Evolutionary conservation across 2,888 invertebrate species (phyloP), one percentile per base, ranked within the genome.

Genomic region (Campoletis raptor): DNA sequence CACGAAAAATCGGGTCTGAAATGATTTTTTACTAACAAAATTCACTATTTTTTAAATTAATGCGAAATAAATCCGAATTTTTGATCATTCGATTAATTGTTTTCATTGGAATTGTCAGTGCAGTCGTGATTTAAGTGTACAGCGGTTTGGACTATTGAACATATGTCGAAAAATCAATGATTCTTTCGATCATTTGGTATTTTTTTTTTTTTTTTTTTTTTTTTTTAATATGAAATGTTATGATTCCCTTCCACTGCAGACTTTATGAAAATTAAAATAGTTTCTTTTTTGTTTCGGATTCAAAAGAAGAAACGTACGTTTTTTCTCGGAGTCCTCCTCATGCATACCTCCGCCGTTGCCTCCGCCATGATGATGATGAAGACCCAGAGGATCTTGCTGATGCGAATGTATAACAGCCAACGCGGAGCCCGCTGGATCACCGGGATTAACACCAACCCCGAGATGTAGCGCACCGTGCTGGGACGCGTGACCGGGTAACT

Each of bases 271-370:
- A 18, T 5, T 1, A 36, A 3, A 12, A 48, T 24, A 5, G 10
- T 40, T 15, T 61, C 1, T 69, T 61, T 79, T 52, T 52, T n/a
- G 48, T 64, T 45, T 82, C 88, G 92, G 90, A 92, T 91, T 92
- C 92, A 90, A 91, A 92, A 93, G 92, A 93, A 92, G 92, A 94
- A 93, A 94, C 93, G 90, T 94, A 94, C 94, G 93, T 92, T 94
- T 93, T 91, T 93, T 93, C 92, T 93, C 92, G 91, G 92, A 92
- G 77, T 93, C 93, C 91, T 93, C 93, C 92, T 94, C 93, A 91
- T 92, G 90, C 93, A 94, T 93, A 93, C 93, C 93, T 94, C 94
- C 94, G 88, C 91, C 90, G 90, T 93, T 92, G 81, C 92, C 86
- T 84, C 90, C 90, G 70, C 90, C 90, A 85, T 93, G 92, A 87